A percentile compares a stretch with the other conserved stretches of the same genome.
These are phyloP conservation scores for Antheraea yamamai DNA, from an alignment of 2,888 invertebrate genomes.

Conservation along the genomic window DNA sequence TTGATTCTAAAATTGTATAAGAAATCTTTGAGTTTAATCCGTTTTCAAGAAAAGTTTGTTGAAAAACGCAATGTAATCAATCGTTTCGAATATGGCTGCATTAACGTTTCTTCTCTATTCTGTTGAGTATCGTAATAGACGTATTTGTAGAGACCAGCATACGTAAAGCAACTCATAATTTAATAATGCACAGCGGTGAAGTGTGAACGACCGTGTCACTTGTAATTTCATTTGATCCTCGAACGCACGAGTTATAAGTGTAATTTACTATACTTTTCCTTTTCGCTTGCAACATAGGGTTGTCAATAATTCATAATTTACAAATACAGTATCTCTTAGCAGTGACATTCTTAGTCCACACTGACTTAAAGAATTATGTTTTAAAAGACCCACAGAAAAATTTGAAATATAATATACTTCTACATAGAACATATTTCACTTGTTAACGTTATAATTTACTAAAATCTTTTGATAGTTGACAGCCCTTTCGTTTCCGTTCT, in stretches of 20 bases:
- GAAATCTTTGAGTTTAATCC: constrained; percentile 4
- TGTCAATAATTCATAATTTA: constrained; percentile 29
- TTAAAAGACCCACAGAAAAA: background rate
- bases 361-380: constrained; percentile 30
- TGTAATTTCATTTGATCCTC: constrained; percentile 45
- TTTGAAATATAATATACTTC: constrained; percentile 21
- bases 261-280: constrained; percentile 71
- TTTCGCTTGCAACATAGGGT: constrained; percentile 42
- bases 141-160: constrained; percentile 21
- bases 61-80: background rate
- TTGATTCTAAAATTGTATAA: background rate
- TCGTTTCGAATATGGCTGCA: background rate
- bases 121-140: background rate
- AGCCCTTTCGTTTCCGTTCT: constrained; percentile 44
- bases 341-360: constrained; percentile 27
- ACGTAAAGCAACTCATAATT: constrained; percentile 47
- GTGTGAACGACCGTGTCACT: constrained; percentile 41
- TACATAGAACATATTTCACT: constrained; percentile 24
- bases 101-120: background rate
- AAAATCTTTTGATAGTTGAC: constrained; percentile 27
- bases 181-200: constrained; percentile 39
- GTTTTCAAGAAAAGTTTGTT: background rate
- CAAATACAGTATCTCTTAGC: constrained; percentile 25
- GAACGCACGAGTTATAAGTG: constrained; percentile 47
- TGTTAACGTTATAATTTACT: constrained; percentile 39